Conservation (phyloP, 1,140 invertebrate species). For the Camponotus vicinus region DNA sequence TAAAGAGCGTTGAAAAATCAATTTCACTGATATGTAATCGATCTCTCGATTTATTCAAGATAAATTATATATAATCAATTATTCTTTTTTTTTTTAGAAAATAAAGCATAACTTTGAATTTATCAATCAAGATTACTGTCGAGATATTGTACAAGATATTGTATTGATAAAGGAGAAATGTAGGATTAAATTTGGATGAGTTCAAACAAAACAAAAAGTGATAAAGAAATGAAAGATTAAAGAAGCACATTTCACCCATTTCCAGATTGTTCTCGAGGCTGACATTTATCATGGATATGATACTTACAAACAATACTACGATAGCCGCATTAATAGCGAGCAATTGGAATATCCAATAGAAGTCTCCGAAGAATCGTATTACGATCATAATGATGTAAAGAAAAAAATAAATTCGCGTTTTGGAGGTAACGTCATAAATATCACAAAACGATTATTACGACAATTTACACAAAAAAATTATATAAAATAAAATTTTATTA, state of each 20-base stretch:
- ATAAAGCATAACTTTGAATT: background rate
- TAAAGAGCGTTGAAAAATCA: background rate
- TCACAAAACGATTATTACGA: background rate
- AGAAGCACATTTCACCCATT: background rate
- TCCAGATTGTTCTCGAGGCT: background rate
- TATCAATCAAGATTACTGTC: conserved; percentile 11
- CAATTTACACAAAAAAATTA: background rate
- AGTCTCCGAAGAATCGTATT: background rate
- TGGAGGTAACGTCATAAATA: background rate
- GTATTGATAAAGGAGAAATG: background rate
- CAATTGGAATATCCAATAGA: background rate
- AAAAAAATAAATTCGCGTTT: background rate
- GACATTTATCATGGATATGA: background rate
- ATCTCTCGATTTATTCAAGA: background rate
- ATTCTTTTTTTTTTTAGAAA: conserved; percentile 12
- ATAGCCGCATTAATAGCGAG: background rate
- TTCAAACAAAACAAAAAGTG: background rate
- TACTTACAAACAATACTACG: background rate
- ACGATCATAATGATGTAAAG: background rate
- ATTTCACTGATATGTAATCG: conserved; percentile 8
- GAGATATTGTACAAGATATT: background rate
- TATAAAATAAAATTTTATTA: background rate
- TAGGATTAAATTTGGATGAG: background rate
- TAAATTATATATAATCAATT: conserved; percentile 14
- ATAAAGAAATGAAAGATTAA: background rate